Percentiles rank a stretch among this genome's conserved stretches.
Conservation (phyloP, 2,888 invertebrate genomes). For the Hemistola chrysoprasaria region DNA sequence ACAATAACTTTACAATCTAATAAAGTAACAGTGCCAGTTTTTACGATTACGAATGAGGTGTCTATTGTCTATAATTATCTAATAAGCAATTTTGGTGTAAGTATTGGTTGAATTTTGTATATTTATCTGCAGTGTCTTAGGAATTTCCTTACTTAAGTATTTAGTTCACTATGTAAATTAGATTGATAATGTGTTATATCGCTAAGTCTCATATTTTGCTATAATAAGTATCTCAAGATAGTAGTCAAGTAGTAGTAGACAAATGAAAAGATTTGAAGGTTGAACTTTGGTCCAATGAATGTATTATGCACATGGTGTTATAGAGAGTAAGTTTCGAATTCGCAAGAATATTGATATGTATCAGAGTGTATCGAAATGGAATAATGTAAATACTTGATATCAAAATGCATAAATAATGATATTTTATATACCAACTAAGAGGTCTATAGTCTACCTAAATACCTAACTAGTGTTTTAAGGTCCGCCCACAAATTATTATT, state of each 20-base stretch:
- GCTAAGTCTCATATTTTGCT: conserved; percentile 36
- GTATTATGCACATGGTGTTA: conserved; percentile 75
- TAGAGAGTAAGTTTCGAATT: conserved; percentile 51
- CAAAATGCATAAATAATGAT: too few species aligned
- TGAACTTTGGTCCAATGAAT: conserved; percentile 81
- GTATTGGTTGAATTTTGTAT: conserved; percentile 34
- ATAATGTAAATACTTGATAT: conserved; percentile 24
- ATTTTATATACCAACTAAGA: too few species aligned
- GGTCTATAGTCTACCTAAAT: too few species aligned
- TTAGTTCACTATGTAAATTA: conserved; percentile 44
- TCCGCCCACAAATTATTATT: too few species aligned
- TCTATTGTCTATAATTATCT: conserved; percentile 47
- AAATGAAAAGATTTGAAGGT: conserved; percentile 70
- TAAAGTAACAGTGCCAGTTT: conserved; percentile 71
- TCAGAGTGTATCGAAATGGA: conserved; percentile 14
- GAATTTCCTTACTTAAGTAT: conserved; percentile 39
- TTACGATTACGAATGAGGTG: conserved; percentile 48
- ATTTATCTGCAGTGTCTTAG: conserved; percentile 51
- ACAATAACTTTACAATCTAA: conserved; percentile 63
- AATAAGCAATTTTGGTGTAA: conserved; percentile 49
- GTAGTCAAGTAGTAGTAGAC: conserved; percentile 37
- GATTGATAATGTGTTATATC: conserved; percentile 31
- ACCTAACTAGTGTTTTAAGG: too few species aligned
- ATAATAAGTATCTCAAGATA: conserved; percentile 31
- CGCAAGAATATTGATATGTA: conserved; percentile 11